Evolutionary conservation across 2,888 invertebrate genomes (phyloP).

Genomic region (Serrognathus titanus): DNA sequence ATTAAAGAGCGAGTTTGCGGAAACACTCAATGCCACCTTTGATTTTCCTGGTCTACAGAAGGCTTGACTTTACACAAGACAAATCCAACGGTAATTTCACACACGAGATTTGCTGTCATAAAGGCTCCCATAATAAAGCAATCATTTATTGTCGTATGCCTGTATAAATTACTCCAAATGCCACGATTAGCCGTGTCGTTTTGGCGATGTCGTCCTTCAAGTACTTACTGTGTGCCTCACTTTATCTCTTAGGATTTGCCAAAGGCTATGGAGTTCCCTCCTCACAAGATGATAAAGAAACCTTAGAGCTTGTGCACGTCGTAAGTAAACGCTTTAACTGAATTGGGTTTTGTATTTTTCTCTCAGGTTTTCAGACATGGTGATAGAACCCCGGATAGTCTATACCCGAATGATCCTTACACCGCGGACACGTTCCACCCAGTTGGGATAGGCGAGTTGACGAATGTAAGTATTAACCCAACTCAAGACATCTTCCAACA

Average conservation of each 20-base stretch:
- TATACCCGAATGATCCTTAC: conserved; percentile 69
- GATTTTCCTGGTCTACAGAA: no score
- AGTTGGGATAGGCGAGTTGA: conserved; percentile 72
- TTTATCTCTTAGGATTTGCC: not conserved
- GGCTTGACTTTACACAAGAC: no score
- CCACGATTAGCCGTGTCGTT: no score
- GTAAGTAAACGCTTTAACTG: not conserved
- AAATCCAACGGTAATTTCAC: no score
- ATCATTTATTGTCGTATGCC: no score
- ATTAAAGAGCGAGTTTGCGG: no score
- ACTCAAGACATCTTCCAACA: not conserved
- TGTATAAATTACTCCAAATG: no score
- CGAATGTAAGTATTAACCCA: conserved; percentile 58
- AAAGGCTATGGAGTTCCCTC: not conserved
- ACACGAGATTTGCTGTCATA: no score
- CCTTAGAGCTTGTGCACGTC: conserved; percentile 1
- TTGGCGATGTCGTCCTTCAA: not conserved
- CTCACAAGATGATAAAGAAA: not conserved
- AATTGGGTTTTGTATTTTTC: not conserved
- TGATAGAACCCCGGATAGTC: conserved; percentile 64
- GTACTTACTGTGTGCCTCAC: not conserved
- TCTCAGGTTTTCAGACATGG: conserved; percentile 54
- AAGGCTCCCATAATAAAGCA: no score
- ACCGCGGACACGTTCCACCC: conserved; percentile 62
- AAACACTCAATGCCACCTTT: no score